These are phyloP conservation scores for Meandrina meandrites DNA, from an alignment of 92 coral and sea anemone species.

Conservation along the genomic window DNA sequence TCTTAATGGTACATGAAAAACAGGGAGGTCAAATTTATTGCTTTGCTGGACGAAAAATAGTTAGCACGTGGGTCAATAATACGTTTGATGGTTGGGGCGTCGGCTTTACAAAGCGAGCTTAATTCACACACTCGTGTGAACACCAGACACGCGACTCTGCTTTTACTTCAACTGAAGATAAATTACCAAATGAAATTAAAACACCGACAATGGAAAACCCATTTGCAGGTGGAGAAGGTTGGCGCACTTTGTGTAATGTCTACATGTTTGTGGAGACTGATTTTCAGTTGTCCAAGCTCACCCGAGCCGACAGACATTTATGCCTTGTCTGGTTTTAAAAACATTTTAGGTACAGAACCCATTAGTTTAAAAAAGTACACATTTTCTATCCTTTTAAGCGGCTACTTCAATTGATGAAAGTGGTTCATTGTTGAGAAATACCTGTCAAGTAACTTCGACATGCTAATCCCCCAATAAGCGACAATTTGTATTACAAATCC, in stretches of 20 bases:
- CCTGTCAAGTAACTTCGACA: conserved; percentile 29
- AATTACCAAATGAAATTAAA: conserved; percentile 9
- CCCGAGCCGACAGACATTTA: neutral
- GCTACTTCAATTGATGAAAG: conserved; percentile 16
- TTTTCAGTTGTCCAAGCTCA: neutral
- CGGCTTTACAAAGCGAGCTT: neutral
- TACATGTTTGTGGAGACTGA: neutral
- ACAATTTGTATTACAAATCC: neutral
- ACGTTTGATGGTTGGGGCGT: neutral
- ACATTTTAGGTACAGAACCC: neutral
- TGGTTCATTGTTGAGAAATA: conserved; percentile 12
- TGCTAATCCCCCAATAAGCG: conserved; percentile 11
- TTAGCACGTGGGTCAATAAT: neutral
- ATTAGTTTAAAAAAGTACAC: neutral
- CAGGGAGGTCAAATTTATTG: neutral
- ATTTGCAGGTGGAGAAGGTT: neutral
- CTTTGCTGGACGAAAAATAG: neutral
- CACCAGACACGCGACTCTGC: neutral
- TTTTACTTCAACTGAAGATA: neutral
- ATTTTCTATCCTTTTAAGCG: conserved; percentile 7
- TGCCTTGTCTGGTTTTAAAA: conserved; percentile 9
- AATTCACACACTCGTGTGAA: conserved; percentile 1
- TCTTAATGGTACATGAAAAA: neutral
- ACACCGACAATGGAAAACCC: neutral
- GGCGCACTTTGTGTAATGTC: neutral